Evolutionary conservation across 2,888 invertebrate genomes (phyloP), one percentile per base, ranked within the genome.

Genomic region (Automeris io): DNA sequence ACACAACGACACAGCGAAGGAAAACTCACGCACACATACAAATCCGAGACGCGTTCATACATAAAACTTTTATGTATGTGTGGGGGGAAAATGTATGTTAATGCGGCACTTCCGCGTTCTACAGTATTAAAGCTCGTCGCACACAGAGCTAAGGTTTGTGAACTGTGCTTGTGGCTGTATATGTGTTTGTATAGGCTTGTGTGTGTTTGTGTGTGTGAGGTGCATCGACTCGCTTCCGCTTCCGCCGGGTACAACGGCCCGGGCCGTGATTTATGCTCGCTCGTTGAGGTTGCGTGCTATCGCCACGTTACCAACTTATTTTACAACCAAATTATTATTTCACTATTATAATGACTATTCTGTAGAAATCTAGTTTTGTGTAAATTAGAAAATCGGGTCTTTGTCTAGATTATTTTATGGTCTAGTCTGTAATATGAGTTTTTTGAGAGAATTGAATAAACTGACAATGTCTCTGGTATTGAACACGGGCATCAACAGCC

Each of bases 181-280:
- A n/a, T 16, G 29, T 29, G 16, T 29, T 7, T 5, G 6, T 23
- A 23, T n/a, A n/a, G n/a, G n/a, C n/a, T n/a, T n/a, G 39, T 19
- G 43, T 40, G 37, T 22, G 46, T 22, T 36, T 57, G 70, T 71
- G 72, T 61, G 72, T 37, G 74, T 69, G 58, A 78, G 81, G 85
- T 86, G 85, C 85, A 86, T 77, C 79, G 83, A 82, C 85, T 80
- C 49, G 74, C 68, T 83, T 81, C 83, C 83, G 70, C 72, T 67
- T 71, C 65, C 70, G 70, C 63, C 61, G 77, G 73, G 85, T 80
- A 79, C 78, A 80, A 79, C 73, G 83, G 77, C 83, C 82, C 73
- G 51, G 69, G 69, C 45, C 51, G 60, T 80, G 83, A 83, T 83
- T 82, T 83, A 81, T 73, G 76, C 62, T 54, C 66, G 61, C 57